Conservation (phyloP, 2,888 invertebrate species). For the Reticulitermes lucifugus region DNA sequence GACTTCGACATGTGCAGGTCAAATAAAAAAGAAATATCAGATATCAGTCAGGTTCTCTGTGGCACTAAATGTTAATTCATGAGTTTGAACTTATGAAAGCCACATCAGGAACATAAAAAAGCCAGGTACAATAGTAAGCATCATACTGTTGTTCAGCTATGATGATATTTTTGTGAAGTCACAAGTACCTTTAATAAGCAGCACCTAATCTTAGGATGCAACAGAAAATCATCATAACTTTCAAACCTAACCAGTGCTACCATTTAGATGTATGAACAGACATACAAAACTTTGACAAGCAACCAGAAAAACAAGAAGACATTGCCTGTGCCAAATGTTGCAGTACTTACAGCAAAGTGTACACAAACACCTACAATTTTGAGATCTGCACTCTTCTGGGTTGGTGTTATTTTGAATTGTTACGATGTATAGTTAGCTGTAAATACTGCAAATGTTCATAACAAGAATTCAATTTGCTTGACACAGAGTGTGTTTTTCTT, state of each 20-base stretch:
- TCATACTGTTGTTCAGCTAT: background rate
- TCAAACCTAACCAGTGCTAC: background rate
- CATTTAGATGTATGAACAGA: background rate
- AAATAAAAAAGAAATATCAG: background rate
- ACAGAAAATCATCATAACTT: conserved; percentile 1
- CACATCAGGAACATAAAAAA: background rate
- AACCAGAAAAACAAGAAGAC: too few species aligned
- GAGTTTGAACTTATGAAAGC: background rate
- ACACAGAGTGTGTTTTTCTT: background rate
- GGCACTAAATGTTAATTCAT: background rate
- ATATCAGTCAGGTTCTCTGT: background rate
- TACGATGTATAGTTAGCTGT: too few species aligned
- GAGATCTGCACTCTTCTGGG: too few species aligned
- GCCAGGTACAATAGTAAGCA: background rate
- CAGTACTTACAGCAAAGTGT: too few species aligned
- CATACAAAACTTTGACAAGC: background rate
- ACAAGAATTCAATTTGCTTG: too few species aligned
- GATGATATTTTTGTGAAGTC: background rate
- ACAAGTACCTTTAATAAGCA: background rate
- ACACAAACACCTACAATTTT: too few species aligned
- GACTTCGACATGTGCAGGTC: background rate
- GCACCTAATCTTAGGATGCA: background rate
- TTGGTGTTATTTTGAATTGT: too few species aligned
- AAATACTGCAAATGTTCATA: too few species aligned
- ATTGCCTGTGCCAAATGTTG: too few species aligned